phyloP scores from a whole-genome alignment of 2,797 vertebrate genomes.

The Hydrocynus forskahlii region DNA sequence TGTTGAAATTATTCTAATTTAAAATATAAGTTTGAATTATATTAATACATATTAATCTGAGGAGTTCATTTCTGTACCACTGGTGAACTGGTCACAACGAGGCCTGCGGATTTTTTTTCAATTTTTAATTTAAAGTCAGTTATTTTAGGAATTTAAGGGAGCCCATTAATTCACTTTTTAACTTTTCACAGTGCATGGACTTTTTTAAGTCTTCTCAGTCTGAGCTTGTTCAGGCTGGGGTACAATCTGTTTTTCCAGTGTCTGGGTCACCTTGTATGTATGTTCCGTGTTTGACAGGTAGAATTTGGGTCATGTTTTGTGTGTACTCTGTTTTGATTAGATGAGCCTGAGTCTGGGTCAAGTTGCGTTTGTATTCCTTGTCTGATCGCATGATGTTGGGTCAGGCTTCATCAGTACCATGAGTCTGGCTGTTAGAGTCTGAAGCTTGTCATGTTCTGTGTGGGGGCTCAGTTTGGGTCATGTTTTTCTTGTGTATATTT shows the following conservation, averaged over 20 bases:
- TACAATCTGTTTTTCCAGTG: conserved; percentile 28
- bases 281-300: conserved; percentile 19
- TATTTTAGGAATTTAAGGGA: too few relatives aligned
- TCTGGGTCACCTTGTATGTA: conserved; percentile 8
- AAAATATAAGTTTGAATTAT: too few relatives aligned
- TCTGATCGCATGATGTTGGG: background rate
- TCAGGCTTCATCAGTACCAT: background rate
- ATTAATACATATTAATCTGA: too few relatives aligned
- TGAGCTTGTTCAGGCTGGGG: background rate
- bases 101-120: too few relatives aligned
- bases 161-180: too few relatives aligned
- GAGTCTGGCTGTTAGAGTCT: background rate
- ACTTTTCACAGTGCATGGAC: background rate
- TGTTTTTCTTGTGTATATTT: conserved; percentile 1
- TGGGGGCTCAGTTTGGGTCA: background rate
- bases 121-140: too few relatives aligned
- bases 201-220: background rate
- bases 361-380: conserved; percentile 41
- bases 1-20: too few relatives aligned
- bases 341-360: conserved; percentile 15
- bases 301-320: conserved; percentile 12
- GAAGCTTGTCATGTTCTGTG: background rate
- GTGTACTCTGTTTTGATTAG: conserved; percentile 11
- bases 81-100: too few relatives aligned
- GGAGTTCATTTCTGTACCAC: too few relatives aligned